Percentiles rank a stretch among this genome's conserved stretches.
Evolutionary conservation across 2,888 invertebrate species (phyloP).

Genomic region (Patella depressa): DNA sequence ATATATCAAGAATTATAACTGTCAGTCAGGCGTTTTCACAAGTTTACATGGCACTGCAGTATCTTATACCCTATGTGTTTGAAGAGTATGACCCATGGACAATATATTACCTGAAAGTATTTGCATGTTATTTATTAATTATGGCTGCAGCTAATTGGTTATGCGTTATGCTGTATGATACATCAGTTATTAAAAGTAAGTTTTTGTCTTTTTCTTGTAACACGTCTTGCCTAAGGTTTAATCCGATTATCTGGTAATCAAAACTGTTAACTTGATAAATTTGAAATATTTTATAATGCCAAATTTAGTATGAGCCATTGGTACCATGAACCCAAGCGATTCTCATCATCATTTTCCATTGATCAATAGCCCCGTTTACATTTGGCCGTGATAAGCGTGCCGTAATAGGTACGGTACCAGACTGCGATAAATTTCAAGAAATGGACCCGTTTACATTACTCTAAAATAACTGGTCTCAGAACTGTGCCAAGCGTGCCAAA

Average conservation of each 20-base stretch:
- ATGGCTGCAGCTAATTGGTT: slow-evolving; percentile 54
- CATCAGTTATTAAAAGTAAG: slow-evolving; percentile 30
- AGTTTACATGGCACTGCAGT: slow-evolving; percentile 44
- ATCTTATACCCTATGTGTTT: slow-evolving; percentile 49
- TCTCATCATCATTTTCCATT: slow-evolving; percentile 26
- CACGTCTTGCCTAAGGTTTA: no score
- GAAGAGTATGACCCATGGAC: slow-evolving; percentile 46
- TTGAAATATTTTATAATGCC: no score
- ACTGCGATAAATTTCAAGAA: no score
- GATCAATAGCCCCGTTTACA: no score
- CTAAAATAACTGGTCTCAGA: no score
- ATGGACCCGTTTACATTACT: no score
- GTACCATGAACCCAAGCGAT: slow-evolving; percentile 40
- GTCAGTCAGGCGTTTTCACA: slow-evolving; percentile 48
- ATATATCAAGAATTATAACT: no score
- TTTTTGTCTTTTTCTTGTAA: background rate
- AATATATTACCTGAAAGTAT: slow-evolving; percentile 50
- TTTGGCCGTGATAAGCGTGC: no score
- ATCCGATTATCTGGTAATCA: no score
- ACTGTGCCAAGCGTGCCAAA: no score
- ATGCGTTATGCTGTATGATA: slow-evolving; percentile 48
- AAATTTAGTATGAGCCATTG: background rate
- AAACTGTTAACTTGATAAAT: no score
- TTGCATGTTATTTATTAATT: slow-evolving; percentile 43
- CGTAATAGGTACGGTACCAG: no score